Base-by-base conservation (phyloP, 30 jellyfish, hydroid and myxozoan genomes). In the Cassiopea xamachana region DNA sequence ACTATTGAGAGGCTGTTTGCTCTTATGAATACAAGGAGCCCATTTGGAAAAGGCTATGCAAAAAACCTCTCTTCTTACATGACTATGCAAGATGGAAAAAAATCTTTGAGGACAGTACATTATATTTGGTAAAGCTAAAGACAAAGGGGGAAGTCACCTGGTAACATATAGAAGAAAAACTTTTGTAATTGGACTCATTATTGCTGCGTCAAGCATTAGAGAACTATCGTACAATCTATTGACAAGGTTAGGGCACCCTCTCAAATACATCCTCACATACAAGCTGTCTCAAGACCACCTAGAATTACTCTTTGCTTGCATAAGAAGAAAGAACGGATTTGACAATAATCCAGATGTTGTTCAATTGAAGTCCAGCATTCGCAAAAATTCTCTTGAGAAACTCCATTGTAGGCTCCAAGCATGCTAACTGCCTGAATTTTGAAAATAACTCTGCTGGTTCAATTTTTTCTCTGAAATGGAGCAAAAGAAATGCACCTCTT, bases 401-500 rank as follows among this genome's bases (percentile, higher is more conserved):
- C 48, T 80, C 79, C 79, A 80, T 80, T 17, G 43, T 80, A 14
- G 79, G 18, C 15, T 80, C 89, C 6, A 80, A 80, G 18, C 89
- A 80, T 80, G 43, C 83, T 8, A 13, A 80, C 80, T 51, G 89
- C 27, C 15, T 58, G 9, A 7, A 4, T 3, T 60, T 80, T 80
- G 50, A 80, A 80, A 79, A 45, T 6, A 18, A 80, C 46, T 48
- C 47, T 58, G 50, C 55, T 80, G 89, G 89, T 19, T 80, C 89
- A 18, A 80, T 80, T 59, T 80, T 9, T 80, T 80, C 86, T 14
- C 89, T 80, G 83, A 80, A 80, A 80, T 80, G 82, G 89, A 80
- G 10, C 49, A 80, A 60, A 80, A 48, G 89, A 51, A 80, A 47
- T n/a, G 68, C 68, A 16, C 84, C 84, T 7, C 9, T 75, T 18